Evolutionary conservation across 92 coral and sea anemone species (phyloP).

Genomic region (Virgularia gustaviana): DNA sequence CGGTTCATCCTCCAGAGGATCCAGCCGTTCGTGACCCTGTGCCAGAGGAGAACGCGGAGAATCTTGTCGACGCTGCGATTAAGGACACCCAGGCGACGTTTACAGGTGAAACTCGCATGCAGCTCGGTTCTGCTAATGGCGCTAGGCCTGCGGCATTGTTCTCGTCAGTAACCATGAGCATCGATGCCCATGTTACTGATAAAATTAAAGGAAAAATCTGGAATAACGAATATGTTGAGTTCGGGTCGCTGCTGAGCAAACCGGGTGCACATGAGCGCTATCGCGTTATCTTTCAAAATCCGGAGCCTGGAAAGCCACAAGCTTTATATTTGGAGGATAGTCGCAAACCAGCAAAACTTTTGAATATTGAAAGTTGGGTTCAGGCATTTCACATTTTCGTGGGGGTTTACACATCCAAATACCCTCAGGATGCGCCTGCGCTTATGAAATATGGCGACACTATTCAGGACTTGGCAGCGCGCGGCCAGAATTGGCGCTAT

Average conservation of each 20-base stretch:
- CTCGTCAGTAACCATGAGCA: slow-evolving; percentile 23
- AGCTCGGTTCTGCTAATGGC: background rate
- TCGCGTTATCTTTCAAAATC: background rate
- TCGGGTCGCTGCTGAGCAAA: slow-evolving; percentile 49
- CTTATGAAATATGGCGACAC: slow-evolving; percentile 53
- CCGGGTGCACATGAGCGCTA: slow-evolving; percentile 27
- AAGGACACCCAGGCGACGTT: too few relatives aligned
- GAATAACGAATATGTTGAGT: too few relatives aligned
- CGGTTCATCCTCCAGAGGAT: too few relatives aligned
- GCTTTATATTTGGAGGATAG: slow-evolving; percentile 38
- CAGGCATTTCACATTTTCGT: slow-evolving; percentile 50
- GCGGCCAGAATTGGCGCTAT: slow-evolving; percentile 44
- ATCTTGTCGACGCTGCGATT: too few relatives aligned
- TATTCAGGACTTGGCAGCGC: slow-evolving; percentile 46
- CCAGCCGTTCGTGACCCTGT: too few relatives aligned
- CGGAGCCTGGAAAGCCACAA: slow-evolving; percentile 22
- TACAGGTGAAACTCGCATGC: background rate
- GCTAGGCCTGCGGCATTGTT: background rate
- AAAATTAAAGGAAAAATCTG: slow-evolving; percentile 38
- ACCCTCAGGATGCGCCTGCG: slow-evolving; percentile 31
- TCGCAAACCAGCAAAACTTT: slow-evolving; percentile 19
- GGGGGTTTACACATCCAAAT: slow-evolving; percentile 37
- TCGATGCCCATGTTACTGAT: slow-evolving; percentile 37
- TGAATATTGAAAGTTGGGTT: slow-evolving; percentile 47
- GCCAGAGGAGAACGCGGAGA: too few relatives aligned